phyloP scores from a whole-genome alignment of 2,888 invertebrate species.

The Hyposoter didymator region DNA sequence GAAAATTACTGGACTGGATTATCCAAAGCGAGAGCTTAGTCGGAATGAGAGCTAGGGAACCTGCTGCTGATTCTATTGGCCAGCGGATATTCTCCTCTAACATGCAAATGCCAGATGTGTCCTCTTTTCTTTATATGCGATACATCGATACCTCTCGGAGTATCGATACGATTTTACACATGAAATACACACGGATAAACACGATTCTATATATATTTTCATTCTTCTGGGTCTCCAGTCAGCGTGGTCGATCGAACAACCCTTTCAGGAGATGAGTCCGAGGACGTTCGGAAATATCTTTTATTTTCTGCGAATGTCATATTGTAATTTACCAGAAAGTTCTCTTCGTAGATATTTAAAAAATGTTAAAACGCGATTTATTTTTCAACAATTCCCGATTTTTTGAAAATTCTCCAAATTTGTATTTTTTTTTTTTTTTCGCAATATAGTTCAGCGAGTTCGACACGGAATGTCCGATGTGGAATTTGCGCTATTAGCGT shows the following conservation, averaged over 20 bases:
- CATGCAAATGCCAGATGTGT: slow-evolving; percentile 72
- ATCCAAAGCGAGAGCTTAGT: slow-evolving; percentile 33
- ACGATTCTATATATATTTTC: not conserved
- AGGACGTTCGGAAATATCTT: not conserved
- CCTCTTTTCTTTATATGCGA: slow-evolving; percentile 70
- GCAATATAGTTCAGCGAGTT: not conserved
- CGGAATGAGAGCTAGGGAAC: slow-evolving; percentile 9
- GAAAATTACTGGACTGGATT: slow-evolving; percentile 46
- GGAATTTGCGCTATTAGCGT: not conserved
- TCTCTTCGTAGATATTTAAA: not conserved
- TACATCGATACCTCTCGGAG: slow-evolving; percentile 66
- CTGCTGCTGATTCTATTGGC: slow-evolving; percentile 60
- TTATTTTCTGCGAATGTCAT: not conserved
- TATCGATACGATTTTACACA: not conserved
- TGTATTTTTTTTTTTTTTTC: not conserved
- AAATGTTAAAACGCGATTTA: not conserved
- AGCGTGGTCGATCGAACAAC: not conserved
- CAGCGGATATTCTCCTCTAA: slow-evolving; percentile 60
- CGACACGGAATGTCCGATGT: not conserved
- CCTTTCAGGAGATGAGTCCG: not conserved
- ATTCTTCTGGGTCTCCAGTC: not conserved
- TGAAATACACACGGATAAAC: slow-evolving; percentile 3
- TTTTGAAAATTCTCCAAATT: not conserved
- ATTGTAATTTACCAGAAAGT: not conserved
- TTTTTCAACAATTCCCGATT: too few species aligned